Evolutionary conservation across 2,888 invertebrate genomes (phyloP).

Genomic region (Stegana nigrithorax): DNA sequence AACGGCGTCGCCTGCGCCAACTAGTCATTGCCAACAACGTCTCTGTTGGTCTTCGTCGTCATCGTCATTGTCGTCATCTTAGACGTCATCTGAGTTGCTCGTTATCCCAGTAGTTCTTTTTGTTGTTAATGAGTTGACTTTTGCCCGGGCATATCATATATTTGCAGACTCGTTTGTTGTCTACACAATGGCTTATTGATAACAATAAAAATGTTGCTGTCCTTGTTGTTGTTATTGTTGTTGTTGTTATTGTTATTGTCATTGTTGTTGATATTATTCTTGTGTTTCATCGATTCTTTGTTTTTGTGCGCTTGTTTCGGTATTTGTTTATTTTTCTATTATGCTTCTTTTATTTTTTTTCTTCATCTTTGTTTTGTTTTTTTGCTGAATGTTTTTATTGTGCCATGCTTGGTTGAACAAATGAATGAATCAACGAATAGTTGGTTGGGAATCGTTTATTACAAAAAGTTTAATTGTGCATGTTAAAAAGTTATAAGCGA

Average conservation of each 20-base stretch:
- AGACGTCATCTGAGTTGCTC: slow-evolving; percentile 17
- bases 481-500: slow-evolving; percentile 6
- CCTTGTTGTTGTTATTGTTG: background rate
- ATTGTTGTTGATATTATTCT: background rate
- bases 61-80: slow-evolving; percentile 4
- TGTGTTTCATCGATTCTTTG: background rate
- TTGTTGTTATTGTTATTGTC: background rate
- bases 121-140: slow-evolving; percentile 43
- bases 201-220: slow-evolving; percentile 37
- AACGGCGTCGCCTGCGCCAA: background rate
- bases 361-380: background rate
- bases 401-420: background rate
- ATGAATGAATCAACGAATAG: background rate
- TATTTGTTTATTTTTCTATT: background rate
- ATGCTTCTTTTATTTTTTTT: background rate
- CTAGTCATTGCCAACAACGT: background rate
- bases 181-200: slow-evolving; percentile 38
- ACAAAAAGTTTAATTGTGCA: slow-evolving; percentile 7
- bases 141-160: slow-evolving; percentile 25
- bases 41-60: slow-evolving; percentile 22
- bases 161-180: slow-evolving; percentile 14
- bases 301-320: too few relatives aligned
- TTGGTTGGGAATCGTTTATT: background rate
- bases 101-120: background rate
- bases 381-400: background rate